phyloP scores from a whole-genome alignment of 2,888 invertebrate species.

The Apamea anceps region DNA sequence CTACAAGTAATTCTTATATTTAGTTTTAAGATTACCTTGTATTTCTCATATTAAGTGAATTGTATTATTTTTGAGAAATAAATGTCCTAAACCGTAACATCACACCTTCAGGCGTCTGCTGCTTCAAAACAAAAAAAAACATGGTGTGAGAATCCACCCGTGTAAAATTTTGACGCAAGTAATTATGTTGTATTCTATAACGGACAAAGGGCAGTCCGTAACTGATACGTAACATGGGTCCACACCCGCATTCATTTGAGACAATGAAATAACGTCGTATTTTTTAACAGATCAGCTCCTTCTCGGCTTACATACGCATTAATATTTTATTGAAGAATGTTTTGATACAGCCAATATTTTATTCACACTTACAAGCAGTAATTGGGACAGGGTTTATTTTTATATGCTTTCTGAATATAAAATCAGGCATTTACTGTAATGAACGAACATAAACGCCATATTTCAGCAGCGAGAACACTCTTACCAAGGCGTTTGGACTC shows the following conservation, averaged over 20 bases:
- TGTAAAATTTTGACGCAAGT: slow-evolving; percentile 41
- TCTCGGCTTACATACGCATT: slow-evolving; percentile 17
- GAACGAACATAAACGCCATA: slow-evolving; percentile 8
- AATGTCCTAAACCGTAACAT: too few species aligned
- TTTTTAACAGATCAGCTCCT: slow-evolving; percentile 41
- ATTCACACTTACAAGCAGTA: slow-evolving; percentile 21
- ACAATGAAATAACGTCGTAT: slow-evolving; percentile 51
- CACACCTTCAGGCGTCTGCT: not conserved
- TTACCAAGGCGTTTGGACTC: not conserved
- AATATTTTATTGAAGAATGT: slow-evolving; percentile 38
- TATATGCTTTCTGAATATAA: slow-evolving; percentile 28
- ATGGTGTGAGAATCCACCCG: slow-evolving; percentile 24
- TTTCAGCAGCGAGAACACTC: slow-evolving; percentile 5
- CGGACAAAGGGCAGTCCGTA: slow-evolving; percentile 64
- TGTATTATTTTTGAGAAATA: too few species aligned
- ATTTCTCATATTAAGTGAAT: too few species aligned
- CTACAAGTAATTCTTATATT: too few species aligned
- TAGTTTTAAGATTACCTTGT: too few species aligned
- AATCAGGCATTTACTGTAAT: slow-evolving; percentile 33
- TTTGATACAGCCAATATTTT: slow-evolving; percentile 32
- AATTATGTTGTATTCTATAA: slow-evolving; percentile 50
- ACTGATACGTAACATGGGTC: slow-evolving; percentile 71
- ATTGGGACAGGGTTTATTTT: slow-evolving; percentile 21
- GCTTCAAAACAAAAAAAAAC: slow-evolving; percentile 14
- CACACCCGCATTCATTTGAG: slow-evolving; percentile 60